These are phyloP conservation scores for Emesis furor DNA, from an alignment of 2,888 invertebrate genomes.

Conservation along the genomic window DNA sequence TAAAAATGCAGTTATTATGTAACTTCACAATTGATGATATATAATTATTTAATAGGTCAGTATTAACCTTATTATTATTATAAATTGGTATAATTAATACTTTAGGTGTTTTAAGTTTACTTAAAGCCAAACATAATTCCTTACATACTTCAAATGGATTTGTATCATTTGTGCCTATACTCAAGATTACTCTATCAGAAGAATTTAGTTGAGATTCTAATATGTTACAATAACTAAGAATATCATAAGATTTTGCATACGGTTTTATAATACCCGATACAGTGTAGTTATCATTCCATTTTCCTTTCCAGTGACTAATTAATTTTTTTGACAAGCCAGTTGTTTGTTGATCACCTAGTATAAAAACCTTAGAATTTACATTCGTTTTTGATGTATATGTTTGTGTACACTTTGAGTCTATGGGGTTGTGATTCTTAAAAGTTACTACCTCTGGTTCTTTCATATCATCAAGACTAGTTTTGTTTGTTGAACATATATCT, in stretches of 20 bases:
- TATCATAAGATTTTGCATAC: background rate
- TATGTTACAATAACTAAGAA: background rate
- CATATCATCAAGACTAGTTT: background rate
- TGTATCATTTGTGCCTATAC: constrained; percentile 1
- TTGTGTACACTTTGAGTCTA: background rate
- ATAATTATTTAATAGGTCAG: background rate
- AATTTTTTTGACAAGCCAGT: background rate
- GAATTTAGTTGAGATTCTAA: background rate
- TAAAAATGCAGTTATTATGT: background rate
- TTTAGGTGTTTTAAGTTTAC: background rate
- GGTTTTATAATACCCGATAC: background rate
- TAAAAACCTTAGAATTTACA: background rate
- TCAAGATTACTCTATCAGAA: constrained; percentile 5
- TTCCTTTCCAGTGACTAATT: background rate
- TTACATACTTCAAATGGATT: constrained; percentile 1
- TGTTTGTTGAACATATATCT: background rate
- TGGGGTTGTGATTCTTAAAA: background rate
- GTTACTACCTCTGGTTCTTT: background rate
- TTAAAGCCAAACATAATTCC: background rate
- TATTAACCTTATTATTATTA: background rate
- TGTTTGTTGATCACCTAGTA: background rate
- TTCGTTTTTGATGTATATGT: background rate
- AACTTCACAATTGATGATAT: background rate
- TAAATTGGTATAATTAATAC: background rate
- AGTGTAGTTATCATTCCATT: background rate